Percentiles rank a stretch among this genome's conserved stretches.
phyloP scores from a whole-genome alignment of 2,888 invertebrate genomes.

The Dasysyrphus tricinctus region DNA sequence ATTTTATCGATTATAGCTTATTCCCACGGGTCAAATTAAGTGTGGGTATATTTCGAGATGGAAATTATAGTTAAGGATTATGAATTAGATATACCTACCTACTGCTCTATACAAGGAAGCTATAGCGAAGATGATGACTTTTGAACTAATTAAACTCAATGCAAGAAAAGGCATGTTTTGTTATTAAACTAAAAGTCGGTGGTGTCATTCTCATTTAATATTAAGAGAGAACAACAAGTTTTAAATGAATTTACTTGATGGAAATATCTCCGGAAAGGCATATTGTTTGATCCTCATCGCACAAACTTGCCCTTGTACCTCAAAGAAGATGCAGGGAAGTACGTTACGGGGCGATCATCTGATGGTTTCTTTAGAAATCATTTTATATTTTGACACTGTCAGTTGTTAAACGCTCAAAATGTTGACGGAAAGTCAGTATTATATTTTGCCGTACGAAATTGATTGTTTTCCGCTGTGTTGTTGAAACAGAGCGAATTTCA shows the following conservation, averaged over 20 bases:
- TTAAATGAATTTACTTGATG: not conserved
- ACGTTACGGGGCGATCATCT: too few species aligned
- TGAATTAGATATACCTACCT: not conserved
- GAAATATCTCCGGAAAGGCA: too few species aligned
- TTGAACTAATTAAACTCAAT: not conserved
- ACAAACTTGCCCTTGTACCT: too few species aligned
- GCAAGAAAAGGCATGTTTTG: not conserved
- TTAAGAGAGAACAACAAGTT: not conserved
- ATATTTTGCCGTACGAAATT: too few species aligned
- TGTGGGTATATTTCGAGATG: not conserved
- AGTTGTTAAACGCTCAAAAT: too few species aligned
- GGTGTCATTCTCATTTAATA: not conserved
- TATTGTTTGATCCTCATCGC: too few species aligned
- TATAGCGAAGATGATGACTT: not conserved
- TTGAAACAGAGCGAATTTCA: too few species aligned
- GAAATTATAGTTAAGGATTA: slow-evolving; percentile 28
- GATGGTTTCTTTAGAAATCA: too few species aligned
- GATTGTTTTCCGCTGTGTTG: too few species aligned
- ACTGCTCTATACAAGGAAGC: not conserved
- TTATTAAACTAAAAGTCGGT: not conserved
- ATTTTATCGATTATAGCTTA: slow-evolving; percentile 35
- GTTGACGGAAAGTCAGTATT: too few species aligned
- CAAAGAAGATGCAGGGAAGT: too few species aligned
- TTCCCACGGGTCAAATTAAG: slow-evolving; percentile 41
- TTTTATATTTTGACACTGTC: too few species aligned